phyloP scores from a whole-genome alignment of 2,888 invertebrate genomes.

The Aphelenchoides bicaudatus region DNA sequence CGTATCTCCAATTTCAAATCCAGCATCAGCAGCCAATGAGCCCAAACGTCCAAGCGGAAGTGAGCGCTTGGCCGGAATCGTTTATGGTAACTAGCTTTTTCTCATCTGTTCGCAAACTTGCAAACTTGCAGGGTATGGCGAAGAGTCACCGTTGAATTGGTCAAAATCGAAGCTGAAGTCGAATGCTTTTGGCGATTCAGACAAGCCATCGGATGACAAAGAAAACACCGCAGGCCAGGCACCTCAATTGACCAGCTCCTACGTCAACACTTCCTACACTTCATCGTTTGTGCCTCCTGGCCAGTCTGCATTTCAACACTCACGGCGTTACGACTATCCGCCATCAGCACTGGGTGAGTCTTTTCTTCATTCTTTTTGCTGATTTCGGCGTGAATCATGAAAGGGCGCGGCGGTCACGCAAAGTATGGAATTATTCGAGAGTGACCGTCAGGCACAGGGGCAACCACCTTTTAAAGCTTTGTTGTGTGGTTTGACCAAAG shows the following conservation, averaged over 20 bases:
- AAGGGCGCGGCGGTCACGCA: no score
- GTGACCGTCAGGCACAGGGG: no score
- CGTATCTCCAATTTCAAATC: background rate
- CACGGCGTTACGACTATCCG: no score
- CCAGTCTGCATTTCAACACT: no score
- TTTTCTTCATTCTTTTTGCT: no score
- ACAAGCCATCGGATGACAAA: background rate
- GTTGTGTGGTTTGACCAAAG: no score
- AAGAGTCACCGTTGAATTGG: constrained; percentile 2
- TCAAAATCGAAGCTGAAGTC: background rate
- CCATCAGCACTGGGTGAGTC: no score
- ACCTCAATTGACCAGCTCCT: constrained; percentile 11
- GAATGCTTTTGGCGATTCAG: constrained; percentile 6
- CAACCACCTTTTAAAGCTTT: no score
- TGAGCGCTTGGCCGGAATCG: constrained; percentile 3
- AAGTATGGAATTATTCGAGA: no score
- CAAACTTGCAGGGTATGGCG: constrained; percentile 26
- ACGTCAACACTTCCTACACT: constrained; percentile 6
- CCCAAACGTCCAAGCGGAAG: background rate
- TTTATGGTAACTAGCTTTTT: no score
- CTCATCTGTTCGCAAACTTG: background rate
- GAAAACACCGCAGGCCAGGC: constrained; percentile 2
- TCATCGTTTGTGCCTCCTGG: constrained; percentile 11
- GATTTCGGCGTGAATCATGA: no score
- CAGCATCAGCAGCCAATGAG: background rate